Base-by-base conservation (phyloP, 2,113 vertebrate species). In the Clinocottus analis region DNA sequence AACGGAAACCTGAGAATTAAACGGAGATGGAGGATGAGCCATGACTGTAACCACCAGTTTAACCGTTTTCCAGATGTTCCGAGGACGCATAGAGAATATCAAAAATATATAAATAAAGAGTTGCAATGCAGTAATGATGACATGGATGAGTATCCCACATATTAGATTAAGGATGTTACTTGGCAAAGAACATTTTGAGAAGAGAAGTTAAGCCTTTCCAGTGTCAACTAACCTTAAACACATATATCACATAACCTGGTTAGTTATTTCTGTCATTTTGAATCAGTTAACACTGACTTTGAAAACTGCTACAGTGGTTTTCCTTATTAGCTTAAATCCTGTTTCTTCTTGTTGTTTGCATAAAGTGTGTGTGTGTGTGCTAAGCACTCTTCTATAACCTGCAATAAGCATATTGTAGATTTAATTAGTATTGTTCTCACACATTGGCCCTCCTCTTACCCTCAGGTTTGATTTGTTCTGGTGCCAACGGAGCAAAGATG, bases 1-100 rank as follows among this genome's bases (percentile, higher is more conserved):
- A 45, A 77, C 37, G 78, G 64, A 66, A 91, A 85, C 76, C 25
- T 79, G 69, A 83, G 39, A 56, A 64, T 75, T 33, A 58, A 61
- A 73, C 33, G 31, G 64, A 84, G 53, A 82, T 66, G 45, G 17
- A 82, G 75, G 65, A 60, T 43, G n/a, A 76, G 39, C 49, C 6
- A 9, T 5, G 39, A 49, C 13, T 41, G 37, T 66, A 31, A 68
- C 35, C 12, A 68, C 35, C 12, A 14, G 5, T 41, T 77, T 29
- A 60, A 67, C 31, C 2, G n/a, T 66, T 72, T 65, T 64, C 35
- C 25, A 64, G 61, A 78, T 31, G 56, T 16, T 7, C 41, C 37
- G 5, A 11, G 3, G 53, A 9, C 12, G 1, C 1, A 21, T 23
- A 66, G 5, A 56, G 23, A 61, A 76, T 49, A 60, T 49, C n/a